Conservation (phyloP, 2,113 vertebrate species). For the Peromyscus californicus region DNA sequence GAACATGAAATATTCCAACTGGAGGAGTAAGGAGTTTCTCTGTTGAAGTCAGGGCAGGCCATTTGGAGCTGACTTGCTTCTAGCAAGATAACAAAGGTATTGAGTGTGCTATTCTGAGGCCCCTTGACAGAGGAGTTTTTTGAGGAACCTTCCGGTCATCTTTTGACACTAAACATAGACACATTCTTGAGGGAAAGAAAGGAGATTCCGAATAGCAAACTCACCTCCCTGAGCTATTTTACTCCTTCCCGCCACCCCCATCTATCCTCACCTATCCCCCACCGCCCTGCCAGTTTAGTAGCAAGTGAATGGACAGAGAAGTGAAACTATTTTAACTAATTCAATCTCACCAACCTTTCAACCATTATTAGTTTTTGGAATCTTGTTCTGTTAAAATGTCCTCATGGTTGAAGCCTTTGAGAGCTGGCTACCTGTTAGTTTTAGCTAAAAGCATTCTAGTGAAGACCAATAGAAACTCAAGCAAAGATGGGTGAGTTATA, state of each 20-base stretch:
- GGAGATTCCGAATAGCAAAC: neutral
- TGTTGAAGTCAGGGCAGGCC: neutral
- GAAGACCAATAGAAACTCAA: neutral
- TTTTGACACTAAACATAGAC: neutral
- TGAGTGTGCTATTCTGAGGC: neutral
- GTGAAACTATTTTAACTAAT: neutral
- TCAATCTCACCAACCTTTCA: slow-evolving; percentile 33
- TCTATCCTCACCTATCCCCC: too few relatives aligned
- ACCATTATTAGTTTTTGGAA: neutral
- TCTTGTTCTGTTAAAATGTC: slow-evolving; percentile 13
- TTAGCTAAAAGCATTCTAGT: neutral
- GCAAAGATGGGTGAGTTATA: neutral
- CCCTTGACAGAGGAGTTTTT: neutral
- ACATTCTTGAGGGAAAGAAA: slow-evolving; percentile 4
- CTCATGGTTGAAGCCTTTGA: neutral
- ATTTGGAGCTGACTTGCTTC: neutral
- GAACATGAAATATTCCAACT: neutral
- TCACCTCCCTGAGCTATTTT: neutral
- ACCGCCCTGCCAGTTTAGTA: neutral
- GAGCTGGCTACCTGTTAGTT: neutral
- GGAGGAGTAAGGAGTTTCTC: neutral
- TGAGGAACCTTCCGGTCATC: neutral
- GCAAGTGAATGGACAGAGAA: slow-evolving; percentile 16
- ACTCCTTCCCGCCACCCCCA: neutral
- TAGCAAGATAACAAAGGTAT: neutral